These are phyloP conservation scores for Hemiscyllium ocellatum DNA, from an alignment of 2,113 vertebrate species.

Conservation along the genomic window DNA sequence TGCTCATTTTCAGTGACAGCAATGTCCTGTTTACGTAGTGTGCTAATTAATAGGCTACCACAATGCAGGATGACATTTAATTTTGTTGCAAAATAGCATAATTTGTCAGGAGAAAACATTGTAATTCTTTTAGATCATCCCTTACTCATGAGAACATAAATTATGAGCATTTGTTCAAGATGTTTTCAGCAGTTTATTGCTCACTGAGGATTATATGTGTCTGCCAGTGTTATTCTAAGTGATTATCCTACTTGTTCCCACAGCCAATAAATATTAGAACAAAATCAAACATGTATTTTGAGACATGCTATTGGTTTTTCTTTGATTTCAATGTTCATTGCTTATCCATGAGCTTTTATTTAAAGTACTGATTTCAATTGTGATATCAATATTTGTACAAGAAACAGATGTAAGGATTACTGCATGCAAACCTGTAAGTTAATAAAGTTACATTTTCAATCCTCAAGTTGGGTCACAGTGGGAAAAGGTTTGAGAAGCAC, in stretches of 20 bases:
- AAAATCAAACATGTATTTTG: background rate
- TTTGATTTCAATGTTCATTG: background rate
- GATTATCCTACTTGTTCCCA: background rate
- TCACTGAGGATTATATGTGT: background rate
- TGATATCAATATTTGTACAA: background rate
- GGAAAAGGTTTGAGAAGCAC: too few species aligned
- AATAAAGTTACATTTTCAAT: background rate
- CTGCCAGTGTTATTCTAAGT: background rate
- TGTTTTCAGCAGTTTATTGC: background rate
- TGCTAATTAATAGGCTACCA: background rate
- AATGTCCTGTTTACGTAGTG: background rate
- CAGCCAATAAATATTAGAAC: background rate
- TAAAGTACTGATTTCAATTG: background rate
- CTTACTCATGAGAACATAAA: background rate
- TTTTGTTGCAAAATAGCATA: background rate
- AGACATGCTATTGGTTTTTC: background rate
- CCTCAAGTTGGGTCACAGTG: too few species aligned
- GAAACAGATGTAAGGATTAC: background rate
- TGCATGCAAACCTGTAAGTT: background rate
- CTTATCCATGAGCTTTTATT: background rate
- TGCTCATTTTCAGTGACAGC: constrained; percentile 7
- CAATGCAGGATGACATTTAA: background rate
- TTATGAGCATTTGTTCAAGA: background rate
- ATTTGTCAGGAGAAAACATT: background rate
- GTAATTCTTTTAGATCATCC: background rate